phyloP scores from a whole-genome alignment of 2,113 vertebrate genomes.

The Hypocryptadius cinnamomeus region DNA sequence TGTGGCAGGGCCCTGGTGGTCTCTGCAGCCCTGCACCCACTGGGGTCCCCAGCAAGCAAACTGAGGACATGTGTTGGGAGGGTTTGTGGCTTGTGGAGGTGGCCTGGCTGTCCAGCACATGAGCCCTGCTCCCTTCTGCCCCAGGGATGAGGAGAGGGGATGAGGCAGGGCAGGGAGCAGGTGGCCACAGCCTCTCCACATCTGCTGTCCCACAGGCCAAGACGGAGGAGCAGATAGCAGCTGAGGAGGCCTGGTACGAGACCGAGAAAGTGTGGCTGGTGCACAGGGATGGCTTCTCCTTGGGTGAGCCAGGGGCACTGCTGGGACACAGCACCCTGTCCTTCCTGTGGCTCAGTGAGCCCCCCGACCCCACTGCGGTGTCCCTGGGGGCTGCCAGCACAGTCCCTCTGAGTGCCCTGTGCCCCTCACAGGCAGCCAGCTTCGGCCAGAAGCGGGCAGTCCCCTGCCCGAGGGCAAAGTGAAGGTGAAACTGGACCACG shows the following conservation, averaged over 20 bases:
- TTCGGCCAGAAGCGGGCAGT: constrained; percentile 71
- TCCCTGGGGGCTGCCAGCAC: background rate
- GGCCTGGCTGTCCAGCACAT: background rate
- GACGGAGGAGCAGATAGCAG: constrained; percentile 91
- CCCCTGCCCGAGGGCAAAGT: constrained; percentile 86
- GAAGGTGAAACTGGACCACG: constrained; percentile 89
- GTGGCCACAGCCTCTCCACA: background rate
- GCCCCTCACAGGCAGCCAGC: constrained; percentile 77
- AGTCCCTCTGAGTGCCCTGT: background rate
- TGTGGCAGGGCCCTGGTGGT: background rate
- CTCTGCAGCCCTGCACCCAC: background rate
- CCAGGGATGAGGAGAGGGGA: background rate
- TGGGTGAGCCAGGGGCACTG: constrained; percentile 72
- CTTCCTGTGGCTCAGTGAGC: rapidly evolving
- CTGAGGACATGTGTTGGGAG: background rate
- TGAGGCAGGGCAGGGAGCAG: background rate
- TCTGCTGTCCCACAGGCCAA: constrained; percentile 75
- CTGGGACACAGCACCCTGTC: rapidly evolving
- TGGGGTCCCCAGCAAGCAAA: rapidly evolving
- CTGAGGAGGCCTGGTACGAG: constrained; percentile 93
- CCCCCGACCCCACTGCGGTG: background rate
- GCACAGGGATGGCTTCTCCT: constrained; percentile 94
- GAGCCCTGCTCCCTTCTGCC: background rate
- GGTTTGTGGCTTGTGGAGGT: background rate
- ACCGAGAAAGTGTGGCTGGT: constrained; percentile 96